Percentiles rank a stretch among this genome's conserved stretches.
phyloP scores from a whole-genome alignment of 2,797 vertebrate genomes.

The Trachops cirrhosus region DNA sequence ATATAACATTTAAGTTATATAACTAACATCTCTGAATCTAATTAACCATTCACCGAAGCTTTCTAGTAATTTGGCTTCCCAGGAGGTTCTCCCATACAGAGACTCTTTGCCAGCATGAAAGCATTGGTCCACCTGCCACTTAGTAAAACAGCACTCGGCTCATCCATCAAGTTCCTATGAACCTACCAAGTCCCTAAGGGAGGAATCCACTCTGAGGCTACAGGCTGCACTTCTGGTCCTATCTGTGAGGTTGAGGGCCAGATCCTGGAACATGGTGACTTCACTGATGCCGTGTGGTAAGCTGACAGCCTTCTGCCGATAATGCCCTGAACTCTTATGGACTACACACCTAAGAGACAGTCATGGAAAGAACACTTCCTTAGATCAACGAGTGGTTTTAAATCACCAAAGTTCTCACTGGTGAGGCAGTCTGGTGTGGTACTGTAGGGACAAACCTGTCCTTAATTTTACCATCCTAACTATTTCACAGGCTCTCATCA shows the following conservation, averaged over 20 bases:
- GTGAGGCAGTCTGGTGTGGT: background rate
- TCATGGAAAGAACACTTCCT: background rate
- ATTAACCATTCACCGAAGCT: conserved; percentile 11
- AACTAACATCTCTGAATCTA: conserved; percentile 27
- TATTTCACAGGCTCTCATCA: background rate
- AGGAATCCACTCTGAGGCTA: background rate
- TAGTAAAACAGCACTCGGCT: background rate
- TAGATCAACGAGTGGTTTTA: background rate
- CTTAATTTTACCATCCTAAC: background rate
- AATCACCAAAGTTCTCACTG: background rate
- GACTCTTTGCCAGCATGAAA: background rate
- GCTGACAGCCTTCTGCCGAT: background rate
- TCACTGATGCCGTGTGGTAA: background rate
- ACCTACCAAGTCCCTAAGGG: background rate
- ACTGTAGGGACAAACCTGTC: background rate
- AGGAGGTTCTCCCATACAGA: background rate
- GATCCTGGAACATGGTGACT: background rate
- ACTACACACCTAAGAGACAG: background rate
- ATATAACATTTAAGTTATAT: conserved; percentile 22
- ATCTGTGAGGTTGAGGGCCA: background rate
- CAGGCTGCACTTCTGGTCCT: background rate
- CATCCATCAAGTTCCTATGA: background rate
- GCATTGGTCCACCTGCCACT: background rate
- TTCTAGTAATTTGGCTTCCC: conserved; percentile 35
- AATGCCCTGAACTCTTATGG: background rate